These are phyloP conservation scores for Rhinichthys osculus DNA, from an alignment of 2,797 vertebrate genomes.

Conservation along the genomic window DNA sequence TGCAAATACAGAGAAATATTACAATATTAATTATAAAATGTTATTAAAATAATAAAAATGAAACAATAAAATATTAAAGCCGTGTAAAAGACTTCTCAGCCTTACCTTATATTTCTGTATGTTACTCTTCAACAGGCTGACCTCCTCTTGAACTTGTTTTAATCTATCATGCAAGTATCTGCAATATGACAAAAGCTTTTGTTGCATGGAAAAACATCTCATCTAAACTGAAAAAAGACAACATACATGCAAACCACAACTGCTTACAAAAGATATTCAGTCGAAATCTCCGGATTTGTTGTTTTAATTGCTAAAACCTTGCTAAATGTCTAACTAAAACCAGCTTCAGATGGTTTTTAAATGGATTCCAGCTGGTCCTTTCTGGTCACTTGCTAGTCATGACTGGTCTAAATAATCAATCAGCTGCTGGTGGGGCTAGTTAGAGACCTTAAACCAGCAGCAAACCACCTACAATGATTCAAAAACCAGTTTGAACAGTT, in stretches of 20 bases:
- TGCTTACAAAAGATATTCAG: not conserved
- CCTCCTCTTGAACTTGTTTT: conserved; percentile 87
- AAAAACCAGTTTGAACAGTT: not conserved
- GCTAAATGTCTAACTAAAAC: not conserved
- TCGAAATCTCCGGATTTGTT: not conserved
- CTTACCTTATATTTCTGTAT: conserved; percentile 89
- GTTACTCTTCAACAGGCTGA: conserved; percentile 84
- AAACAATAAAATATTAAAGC: not conserved
- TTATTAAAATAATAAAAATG: not conserved
- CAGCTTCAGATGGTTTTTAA: not conserved
- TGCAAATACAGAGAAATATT: not conserved
- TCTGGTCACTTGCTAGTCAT: not conserved
- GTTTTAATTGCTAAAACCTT: not conserved
- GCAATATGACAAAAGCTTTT: conserved; percentile 53
- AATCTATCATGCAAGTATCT: conserved; percentile 89
- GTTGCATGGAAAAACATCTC: not conserved
- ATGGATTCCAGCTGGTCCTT: not conserved
- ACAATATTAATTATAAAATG: not conserved
- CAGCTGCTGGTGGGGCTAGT: not conserved
- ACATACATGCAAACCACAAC: not conserved
- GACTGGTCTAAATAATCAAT: not conserved
- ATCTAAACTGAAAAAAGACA: not conserved
- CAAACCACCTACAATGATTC: not conserved
- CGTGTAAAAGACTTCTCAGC: not conserved
- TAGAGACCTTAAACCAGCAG: not conserved